Percentiles rank a stretch among this genome's conserved stretches.
Evolutionary conservation across 2,888 invertebrate genomes (phyloP).

Genomic region (Macrosoma leucophasiata): DNA sequence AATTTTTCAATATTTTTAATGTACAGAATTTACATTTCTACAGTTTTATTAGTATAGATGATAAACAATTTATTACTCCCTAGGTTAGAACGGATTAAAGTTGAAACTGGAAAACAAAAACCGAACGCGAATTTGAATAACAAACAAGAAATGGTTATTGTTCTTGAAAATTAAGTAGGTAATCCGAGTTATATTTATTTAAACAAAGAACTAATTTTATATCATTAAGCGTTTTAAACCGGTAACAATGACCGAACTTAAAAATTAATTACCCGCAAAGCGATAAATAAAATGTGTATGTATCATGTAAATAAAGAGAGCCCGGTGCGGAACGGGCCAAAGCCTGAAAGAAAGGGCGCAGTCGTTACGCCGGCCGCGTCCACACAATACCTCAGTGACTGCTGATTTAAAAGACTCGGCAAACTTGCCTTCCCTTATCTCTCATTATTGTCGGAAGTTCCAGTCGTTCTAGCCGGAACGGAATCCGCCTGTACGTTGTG

Average conservation of each 20-base stretch:
- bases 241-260: conserved; percentile 52
- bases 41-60: no score
- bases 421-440: conserved; percentile 57
- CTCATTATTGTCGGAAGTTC: conserved; percentile 51
- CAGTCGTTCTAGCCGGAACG: conserved; percentile 38
- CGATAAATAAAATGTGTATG: conserved; percentile 59
- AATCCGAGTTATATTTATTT: conserved; percentile 7
- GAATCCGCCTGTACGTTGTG: conserved; percentile 29
- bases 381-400: conserved; percentile 45
- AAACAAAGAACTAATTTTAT: conserved; percentile 8
- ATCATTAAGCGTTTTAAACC: conserved; percentile 17
- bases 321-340: conserved; percentile 51
- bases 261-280: conserved; percentile 65
- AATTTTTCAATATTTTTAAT: no score
- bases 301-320: conserved; percentile 60
- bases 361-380: conserved; percentile 53
- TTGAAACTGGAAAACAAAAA: conserved; percentile 4
- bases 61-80: no score
- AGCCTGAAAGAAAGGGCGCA: conserved; percentile 47
- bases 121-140: background rate
- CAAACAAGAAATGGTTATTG: background rate
- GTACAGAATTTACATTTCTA: no score
- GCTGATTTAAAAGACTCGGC: conserved; percentile 49
- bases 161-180: conserved; percentile 6
- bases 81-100: no score